Conservation (phyloP, 2,888 invertebrate species). For the Mesopsocus fuscifrons region DNA sequence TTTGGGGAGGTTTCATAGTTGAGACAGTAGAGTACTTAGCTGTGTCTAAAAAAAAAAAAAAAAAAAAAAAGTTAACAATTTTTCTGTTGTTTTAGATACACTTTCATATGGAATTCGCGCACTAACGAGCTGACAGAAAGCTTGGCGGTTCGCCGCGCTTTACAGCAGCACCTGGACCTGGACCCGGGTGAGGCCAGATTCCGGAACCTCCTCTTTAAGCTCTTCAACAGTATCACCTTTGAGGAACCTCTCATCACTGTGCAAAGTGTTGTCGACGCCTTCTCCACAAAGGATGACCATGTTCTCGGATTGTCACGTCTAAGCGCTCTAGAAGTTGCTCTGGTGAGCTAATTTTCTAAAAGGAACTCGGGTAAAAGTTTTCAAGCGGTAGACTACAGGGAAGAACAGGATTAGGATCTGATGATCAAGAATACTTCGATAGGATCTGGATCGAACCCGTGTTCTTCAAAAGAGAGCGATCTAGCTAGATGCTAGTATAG, state of each 20-base stretch:
- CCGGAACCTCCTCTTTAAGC: constrained; percentile 3
- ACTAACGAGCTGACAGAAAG: neutral
- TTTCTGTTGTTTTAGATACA: constrained; percentile 10
- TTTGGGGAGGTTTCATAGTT: too few relatives aligned
- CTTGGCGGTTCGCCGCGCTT: neutral
- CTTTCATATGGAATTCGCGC: constrained; percentile 2
- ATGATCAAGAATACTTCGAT: too few relatives aligned
- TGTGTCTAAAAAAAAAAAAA: too few relatives aligned
- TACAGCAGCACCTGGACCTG: constrained; percentile 1
- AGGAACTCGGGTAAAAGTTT: too few relatives aligned
- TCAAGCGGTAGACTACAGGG: too few relatives aligned
- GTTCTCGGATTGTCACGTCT: neutral
- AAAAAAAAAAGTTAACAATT: too few relatives aligned
- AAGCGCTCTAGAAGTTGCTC: constrained; percentile 7
- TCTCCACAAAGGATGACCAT: constrained; percentile 4
- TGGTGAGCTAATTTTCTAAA: constrained; percentile 11
- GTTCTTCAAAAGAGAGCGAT: too few relatives aligned
- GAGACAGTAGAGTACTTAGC: too few relatives aligned
- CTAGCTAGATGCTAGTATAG: too few relatives aligned
- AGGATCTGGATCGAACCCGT: too few relatives aligned
- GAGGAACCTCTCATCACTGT: neutral
- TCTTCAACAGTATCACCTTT: constrained; percentile 3
- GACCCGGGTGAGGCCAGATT: constrained; percentile 1
- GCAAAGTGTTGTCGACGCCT: neutral
- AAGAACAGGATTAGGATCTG: too few relatives aligned